phyloP scores from a whole-genome alignment of 2,797 vertebrate species.

The Microcaecilia unicolor region DNA sequence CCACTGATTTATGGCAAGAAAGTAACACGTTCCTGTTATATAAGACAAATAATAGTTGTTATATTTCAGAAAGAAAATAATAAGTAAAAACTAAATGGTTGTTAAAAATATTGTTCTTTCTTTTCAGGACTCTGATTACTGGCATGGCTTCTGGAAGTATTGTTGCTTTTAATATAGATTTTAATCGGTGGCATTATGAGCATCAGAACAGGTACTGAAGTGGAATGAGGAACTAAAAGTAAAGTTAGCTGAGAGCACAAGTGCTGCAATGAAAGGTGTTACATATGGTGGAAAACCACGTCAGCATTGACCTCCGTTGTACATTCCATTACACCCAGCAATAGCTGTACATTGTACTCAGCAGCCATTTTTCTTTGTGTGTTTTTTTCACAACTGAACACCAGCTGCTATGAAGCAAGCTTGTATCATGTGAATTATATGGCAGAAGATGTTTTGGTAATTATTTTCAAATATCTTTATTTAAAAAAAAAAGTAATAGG shows the following conservation, averaged over 20 bases:
- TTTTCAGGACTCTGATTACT: slow-evolving; percentile 87
- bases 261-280: slow-evolving; percentile 50
- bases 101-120: slow-evolving; percentile 12
- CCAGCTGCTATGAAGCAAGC: slow-evolving; percentile 63
- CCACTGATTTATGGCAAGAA: too few relatives aligned
- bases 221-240: slow-evolving; percentile 37
- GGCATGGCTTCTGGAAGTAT: slow-evolving; percentile 98
- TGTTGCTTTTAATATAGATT: slow-evolving; percentile 97
- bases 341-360: slow-evolving; percentile 68
- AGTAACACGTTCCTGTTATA: too few relatives aligned
- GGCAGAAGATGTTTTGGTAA: slow-evolving; percentile 64
- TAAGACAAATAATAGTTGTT: too few relatives aligned
- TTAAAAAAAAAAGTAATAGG: slow-evolving; percentile 59
- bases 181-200: slow-evolving; percentile 97
- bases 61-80: too few relatives aligned
- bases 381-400: slow-evolving; percentile 60
- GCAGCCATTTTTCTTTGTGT: slow-evolving; percentile 63
- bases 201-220: slow-evolving; percentile 93
- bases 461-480: slow-evolving; percentile 66
- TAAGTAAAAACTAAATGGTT: too few relatives aligned
- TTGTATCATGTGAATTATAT: slow-evolving; percentile 65
- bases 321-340: slow-evolving; percentile 68
- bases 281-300: slow-evolving; percentile 50
- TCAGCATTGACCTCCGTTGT: slow-evolving; percentile 56
- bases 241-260: slow-evolving; percentile 59